These are phyloP conservation scores for Canis aureus DNA, from an alignment of 2,113 vertebrate genomes.

Conservation along the genomic window DNA sequence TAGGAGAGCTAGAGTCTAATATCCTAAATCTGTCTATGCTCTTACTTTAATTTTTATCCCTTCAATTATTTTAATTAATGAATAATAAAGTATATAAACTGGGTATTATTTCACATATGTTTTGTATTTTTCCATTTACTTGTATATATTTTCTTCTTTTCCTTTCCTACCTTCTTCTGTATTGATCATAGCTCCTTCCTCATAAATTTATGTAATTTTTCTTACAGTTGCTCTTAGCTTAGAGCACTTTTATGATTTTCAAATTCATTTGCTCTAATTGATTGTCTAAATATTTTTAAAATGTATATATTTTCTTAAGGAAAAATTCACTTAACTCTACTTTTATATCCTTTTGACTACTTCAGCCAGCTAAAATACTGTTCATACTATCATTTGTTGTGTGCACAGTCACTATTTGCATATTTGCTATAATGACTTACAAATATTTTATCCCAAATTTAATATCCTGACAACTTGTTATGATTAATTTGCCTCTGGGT, in stretches of 20 bases:
- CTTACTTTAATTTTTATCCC: not conserved
- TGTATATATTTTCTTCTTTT: not conserved
- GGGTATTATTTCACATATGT: not conserved
- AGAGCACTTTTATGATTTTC: not conserved
- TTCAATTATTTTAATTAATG: not conserved
- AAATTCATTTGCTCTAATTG: not conserved
- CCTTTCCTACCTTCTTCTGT: not conserved
- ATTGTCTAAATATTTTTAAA: not conserved
- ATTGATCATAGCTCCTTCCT: not conserved
- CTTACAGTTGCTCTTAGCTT: not conserved
- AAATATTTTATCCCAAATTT: conserved; percentile 40
- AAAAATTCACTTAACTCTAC: not conserved
- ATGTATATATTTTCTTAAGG: not conserved
- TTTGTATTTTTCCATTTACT: not conserved
- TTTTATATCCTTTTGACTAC: not conserved
- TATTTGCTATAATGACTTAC: not conserved
- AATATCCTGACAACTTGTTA: conserved; percentile 12
- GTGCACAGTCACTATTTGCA: not conserved
- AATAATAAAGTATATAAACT: not conserved
- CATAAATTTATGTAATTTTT: not conserved
- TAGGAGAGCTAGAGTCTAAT: not conserved
- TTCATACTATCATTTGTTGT: not conserved
- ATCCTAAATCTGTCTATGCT: not conserved
- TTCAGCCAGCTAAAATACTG: not conserved
- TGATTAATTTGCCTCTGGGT: not conserved